phyloP scores from a whole-genome alignment of 1,140 invertebrate species.

The Pseudomyrmex dendroicus region DNA sequence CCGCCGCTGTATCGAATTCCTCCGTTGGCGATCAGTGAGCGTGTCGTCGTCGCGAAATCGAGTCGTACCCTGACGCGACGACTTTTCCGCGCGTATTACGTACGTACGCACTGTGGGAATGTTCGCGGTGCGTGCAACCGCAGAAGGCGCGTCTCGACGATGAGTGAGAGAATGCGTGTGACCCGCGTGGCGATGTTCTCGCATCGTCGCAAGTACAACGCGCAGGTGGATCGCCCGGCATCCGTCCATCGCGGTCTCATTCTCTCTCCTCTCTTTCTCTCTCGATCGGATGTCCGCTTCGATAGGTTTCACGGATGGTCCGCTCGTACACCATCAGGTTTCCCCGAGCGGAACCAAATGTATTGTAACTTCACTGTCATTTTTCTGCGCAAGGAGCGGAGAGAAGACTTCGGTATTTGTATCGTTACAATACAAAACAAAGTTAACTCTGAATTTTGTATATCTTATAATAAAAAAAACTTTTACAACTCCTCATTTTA shows the following conservation, averaged over 20 bases:
- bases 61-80: conserved; percentile 45
- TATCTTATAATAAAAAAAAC: too few relatives aligned
- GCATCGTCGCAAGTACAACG: conserved; percentile 36
- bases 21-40: conserved; percentile 52
- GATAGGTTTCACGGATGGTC: conserved; percentile 81
- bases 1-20: conserved; percentile 57
- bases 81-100: conserved; percentile 66
- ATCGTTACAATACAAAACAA: not conserved
- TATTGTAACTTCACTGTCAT: conserved; percentile 32
- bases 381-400: conserved; percentile 10
- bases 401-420: conserved; percentile 19
- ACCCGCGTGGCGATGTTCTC: conserved; percentile 37
- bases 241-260: not conserved
- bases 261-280: not conserved
- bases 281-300: conserved; percentile 79
- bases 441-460: too few relatives aligned
- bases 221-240: conserved; percentile 57
- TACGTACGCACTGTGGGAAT: conserved; percentile 75
- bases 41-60: conserved; percentile 51
- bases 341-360: conserved; percentile 32
- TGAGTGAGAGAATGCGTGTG: not conserved
- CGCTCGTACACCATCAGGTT: conserved; percentile 30
- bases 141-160: conserved; percentile 48
- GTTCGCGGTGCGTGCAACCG: conserved; percentile 81
- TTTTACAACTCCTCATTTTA: too few relatives aligned